A percentile compares a stretch with the other conserved stretches of the same genome.
Evolutionary conservation across 1,140 invertebrate genomes (phyloP).

Genomic region (Pogonus chalceus): DNA sequence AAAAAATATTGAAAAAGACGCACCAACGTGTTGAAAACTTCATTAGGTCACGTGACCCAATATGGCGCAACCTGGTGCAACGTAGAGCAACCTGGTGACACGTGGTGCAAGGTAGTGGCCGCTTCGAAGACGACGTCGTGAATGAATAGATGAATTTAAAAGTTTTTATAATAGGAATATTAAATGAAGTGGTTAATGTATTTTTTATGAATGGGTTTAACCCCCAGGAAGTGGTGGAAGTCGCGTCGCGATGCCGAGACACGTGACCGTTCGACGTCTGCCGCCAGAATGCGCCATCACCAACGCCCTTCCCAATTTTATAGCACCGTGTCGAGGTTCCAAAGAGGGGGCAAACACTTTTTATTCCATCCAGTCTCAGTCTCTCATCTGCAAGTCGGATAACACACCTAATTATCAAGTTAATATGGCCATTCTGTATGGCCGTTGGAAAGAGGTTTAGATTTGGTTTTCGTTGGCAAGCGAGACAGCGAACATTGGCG

Average conservation of each 20-base stretch:
- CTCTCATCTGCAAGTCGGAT: slow-evolving; percentile 81
- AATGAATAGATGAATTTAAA: no score
- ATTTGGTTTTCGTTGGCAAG: slow-evolving; percentile 27
- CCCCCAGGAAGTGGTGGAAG: not conserved
- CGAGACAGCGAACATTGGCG: slow-evolving; percentile 25
- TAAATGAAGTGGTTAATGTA: no score
- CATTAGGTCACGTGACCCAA: no score
- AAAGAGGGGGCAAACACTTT: slow-evolving; percentile 36
- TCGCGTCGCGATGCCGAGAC: not conserved
- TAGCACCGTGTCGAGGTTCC: slow-evolving; percentile 23
- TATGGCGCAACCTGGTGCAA: no score
- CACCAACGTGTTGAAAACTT: no score
- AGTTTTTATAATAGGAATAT: no score
- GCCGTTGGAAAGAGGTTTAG: slow-evolving; percentile 36
- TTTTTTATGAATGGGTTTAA: no score
- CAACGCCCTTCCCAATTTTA: slow-evolving; percentile 35
- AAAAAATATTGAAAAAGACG: no score
- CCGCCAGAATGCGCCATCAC: slow-evolving; percentile 34
- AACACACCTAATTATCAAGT: slow-evolving; percentile 83
- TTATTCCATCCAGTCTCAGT: slow-evolving; percentile 36
- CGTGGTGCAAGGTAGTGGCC: no score
- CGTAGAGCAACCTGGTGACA: no score
- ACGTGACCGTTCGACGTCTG: slow-evolving; percentile 16
- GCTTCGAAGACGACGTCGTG: no score
- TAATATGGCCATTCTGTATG: slow-evolving; percentile 65